Conservation (phyloP, 2,113 vertebrate species). For the Rhinolophus ferrumequinum region DNA sequence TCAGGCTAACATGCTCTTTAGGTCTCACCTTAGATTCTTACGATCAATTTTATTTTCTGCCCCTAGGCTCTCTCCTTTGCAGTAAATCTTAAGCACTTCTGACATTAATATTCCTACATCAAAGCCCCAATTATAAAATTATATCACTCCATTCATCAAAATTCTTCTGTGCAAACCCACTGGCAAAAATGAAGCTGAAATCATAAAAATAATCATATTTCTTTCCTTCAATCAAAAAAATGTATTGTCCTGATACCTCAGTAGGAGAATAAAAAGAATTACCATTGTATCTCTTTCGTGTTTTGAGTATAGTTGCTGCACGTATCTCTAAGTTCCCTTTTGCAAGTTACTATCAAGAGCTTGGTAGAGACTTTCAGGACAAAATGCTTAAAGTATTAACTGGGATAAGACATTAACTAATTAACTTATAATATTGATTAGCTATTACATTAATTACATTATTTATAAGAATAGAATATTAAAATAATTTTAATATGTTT, state of each 20-base stretch:
- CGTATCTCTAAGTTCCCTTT: not conserved
- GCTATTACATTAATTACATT: not conserved
- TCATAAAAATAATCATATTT: constrained; percentile 35
- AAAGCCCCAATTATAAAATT: constrained; percentile 20
- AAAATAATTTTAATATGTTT: not conserved
- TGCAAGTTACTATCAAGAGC: not conserved
- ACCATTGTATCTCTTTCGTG: not conserved
- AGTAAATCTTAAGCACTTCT: not conserved
- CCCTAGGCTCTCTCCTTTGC: not conserved
- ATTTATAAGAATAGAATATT: not conserved
- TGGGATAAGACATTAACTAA: not conserved
- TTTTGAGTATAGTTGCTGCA: not conserved
- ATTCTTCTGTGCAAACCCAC: not conserved
- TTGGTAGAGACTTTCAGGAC: not conserved
- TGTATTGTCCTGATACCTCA: not conserved
- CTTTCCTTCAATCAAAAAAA: not conserved
- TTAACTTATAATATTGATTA: not conserved
- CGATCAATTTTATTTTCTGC: not conserved
- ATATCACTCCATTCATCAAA: constrained; percentile 22
- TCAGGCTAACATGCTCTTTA: not conserved
- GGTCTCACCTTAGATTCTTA: not conserved
- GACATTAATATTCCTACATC: constrained; percentile 48
- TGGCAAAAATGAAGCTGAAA: constrained; percentile 1
- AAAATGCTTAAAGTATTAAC: not conserved
- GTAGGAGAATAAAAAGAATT: not conserved